Evolutionary conservation across 2,797 vertebrate genomes (phyloP), one percentile per base, ranked within the genome.

Genomic region (Crocodylus rhombifer): DNA sequence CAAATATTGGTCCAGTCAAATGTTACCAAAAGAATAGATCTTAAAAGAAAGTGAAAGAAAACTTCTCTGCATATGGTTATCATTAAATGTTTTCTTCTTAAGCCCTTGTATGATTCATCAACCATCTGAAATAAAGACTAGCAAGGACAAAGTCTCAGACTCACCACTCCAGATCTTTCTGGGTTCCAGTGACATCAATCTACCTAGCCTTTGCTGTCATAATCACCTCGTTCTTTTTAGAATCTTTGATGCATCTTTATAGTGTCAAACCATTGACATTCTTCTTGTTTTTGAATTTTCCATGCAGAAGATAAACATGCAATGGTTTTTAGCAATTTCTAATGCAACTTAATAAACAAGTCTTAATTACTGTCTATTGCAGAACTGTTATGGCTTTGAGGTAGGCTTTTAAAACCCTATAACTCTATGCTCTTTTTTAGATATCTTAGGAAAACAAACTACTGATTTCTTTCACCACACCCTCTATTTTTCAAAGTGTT

Each of bases 381-480:
- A 58, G 79, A 74, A 6, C 10, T 18, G 77, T 3, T 3, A 71
- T 2, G 56, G 77, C 69, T 90, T 87, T 86, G 61, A 69, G 58
- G 76, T 95, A 71, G 89, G 87, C 69, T 77, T 2, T 57, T 74
- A 75, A 82, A 92, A 26, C 74, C 51, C 64, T 21, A 7, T 69
- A 88, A 89, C 1, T 0, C 30, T 14, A 5, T 77, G 58, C 6
- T 84, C 88, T 95, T 89, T 90, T 75, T 30, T 36, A 69, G 92
- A 88, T 75, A 60, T 85, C 20, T 25, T 7, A 71, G 86, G 84
- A 58, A 90, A 95, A 93, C 81, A 84, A 95, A 51, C 79, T 84
- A 89, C 30, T 65, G 16, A 94, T 88, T 73, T 86, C 65, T 79
- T 25, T 62, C 33, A 93, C 81, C 90, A 84, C 56, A 60, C 61